A percentile compares a stretch with the other conserved stretches of the same genome.
Evolutionary conservation across 1,140 invertebrate species (phyloP).

Genomic region (Babylonia areolata): DNA sequence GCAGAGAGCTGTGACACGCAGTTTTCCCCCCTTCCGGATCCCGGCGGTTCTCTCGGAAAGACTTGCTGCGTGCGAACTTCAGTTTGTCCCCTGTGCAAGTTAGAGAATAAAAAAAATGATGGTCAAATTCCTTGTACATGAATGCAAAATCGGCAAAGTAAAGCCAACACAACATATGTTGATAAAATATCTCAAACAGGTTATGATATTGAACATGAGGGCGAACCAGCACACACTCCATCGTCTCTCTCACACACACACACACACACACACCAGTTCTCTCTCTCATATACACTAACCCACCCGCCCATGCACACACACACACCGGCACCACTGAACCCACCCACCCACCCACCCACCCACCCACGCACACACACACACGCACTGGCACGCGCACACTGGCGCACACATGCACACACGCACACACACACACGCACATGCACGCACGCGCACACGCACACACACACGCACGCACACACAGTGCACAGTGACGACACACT

Average conservation of each 20-base stretch:
- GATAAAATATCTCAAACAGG: not conserved
- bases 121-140: not conserved
- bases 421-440: no score
- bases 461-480: constrained; percentile 1
- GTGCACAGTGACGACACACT: no score
- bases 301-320: no score
- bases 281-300: no score
- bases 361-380: no score
- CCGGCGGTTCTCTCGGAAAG: constrained; percentile 51
- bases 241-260: no score
- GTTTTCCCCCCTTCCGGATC: constrained; percentile 44
- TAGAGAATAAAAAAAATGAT: not conserved
- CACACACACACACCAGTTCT: not conserved
- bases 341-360: no score
- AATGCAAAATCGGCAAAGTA: not conserved
- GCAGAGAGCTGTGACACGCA: constrained; percentile 14
- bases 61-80: constrained; percentile 49
- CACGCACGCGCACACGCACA: not conserved
- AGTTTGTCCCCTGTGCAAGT: constrained; percentile 57
- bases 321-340: no score
- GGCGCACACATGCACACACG: no score
- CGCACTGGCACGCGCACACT: no score
- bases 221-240: no score
- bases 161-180: not conserved
- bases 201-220: no score